Percentiles rank a stretch among this genome's conserved stretches.
phyloP scores from a whole-genome alignment of 1,140 invertebrate species.

The Saxidomus purpurata region DNA sequence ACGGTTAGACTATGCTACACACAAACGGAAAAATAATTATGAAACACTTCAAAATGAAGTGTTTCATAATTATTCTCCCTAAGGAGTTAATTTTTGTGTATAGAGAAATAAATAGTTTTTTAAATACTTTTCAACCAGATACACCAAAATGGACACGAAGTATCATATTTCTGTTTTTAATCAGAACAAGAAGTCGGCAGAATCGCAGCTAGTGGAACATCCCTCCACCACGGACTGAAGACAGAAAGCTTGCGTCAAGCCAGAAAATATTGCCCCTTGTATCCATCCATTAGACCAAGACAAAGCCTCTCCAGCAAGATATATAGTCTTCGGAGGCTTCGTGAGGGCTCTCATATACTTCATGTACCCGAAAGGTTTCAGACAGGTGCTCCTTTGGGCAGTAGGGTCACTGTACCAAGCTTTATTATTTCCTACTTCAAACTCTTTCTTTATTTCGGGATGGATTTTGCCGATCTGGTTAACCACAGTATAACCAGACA shows the following conservation, averaged over 20 bases:
- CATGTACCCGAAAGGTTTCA: conserved; percentile 50
- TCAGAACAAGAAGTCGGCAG: no score
- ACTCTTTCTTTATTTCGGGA: conserved; percentile 60
- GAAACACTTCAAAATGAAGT: no score
- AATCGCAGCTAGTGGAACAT: neutral
- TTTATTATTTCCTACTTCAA: conserved; percentile 67
- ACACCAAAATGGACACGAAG: no score
- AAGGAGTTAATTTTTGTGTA: no score
- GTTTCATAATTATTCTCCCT: no score
- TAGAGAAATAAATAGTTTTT: no score
- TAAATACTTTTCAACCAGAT: no score
- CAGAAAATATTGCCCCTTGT: conserved; percentile 48
- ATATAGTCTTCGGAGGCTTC: neutral
- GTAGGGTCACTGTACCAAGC: conserved; percentile 66
- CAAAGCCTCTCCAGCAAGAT: conserved; percentile 42
- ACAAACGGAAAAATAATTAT: no score
- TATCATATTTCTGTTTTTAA: no score
- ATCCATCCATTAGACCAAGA: conserved; percentile 55
- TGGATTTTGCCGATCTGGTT: conserved; percentile 67
- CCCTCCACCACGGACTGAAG: conserved; percentile 28
- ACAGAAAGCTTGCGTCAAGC: conserved; percentile 18
- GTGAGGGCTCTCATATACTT: conserved; percentile 1
- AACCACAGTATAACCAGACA: conserved; percentile 65
- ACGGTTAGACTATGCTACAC: no score
- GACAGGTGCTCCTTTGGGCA: conserved; percentile 58